phyloP scores from a whole-genome alignment of 1,140 invertebrate species.

The Drosophila tristis region DNA sequence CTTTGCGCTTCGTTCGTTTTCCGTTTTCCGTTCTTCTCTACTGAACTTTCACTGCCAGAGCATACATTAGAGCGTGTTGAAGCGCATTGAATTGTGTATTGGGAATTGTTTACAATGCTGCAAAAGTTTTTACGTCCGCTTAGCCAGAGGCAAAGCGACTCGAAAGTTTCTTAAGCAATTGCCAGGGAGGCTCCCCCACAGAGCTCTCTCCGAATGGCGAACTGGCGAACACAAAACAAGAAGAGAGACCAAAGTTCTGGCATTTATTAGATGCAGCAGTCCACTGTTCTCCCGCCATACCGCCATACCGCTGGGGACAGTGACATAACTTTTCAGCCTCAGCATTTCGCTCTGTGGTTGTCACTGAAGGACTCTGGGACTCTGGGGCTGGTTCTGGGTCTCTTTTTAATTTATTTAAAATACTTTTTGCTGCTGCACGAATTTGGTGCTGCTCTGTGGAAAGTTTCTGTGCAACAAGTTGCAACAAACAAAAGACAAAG shows the following conservation, averaged over 20 bases:
- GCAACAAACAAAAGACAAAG: constrained; percentile 34
- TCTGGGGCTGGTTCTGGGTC: constrained; percentile 9
- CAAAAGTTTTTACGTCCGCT: constrained; percentile 80
- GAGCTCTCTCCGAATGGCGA: no score
- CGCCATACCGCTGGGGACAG: constrained; percentile 12
- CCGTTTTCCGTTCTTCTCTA: constrained; percentile 14
- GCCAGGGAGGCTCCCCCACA: constrained; percentile 33
- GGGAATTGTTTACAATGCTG: constrained; percentile 82
- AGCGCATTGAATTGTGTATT: constrained; percentile 82
- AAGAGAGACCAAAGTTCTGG: constrained; percentile 25
- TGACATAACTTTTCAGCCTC: constrained; percentile 67
- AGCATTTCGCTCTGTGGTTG: constrained; percentile 63
- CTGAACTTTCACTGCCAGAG: constrained; percentile 53
- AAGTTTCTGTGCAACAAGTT: constrained; percentile 46
- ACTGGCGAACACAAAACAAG: no score
- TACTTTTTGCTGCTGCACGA: constrained; percentile 36
- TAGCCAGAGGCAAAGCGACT: constrained; percentile 74
- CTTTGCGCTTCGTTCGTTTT: not conserved
- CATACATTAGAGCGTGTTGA: constrained; percentile 81
- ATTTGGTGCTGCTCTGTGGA: constrained; percentile 25
- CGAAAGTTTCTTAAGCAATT: constrained; percentile 78
- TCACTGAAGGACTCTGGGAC: constrained; percentile 30
- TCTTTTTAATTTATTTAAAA: constrained; percentile 72
- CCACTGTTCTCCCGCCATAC: constrained; percentile 13
- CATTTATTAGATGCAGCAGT: constrained; percentile 78